Conservation (phyloP, 1,140 invertebrate species). For the Rhysida immarginata region DNA sequence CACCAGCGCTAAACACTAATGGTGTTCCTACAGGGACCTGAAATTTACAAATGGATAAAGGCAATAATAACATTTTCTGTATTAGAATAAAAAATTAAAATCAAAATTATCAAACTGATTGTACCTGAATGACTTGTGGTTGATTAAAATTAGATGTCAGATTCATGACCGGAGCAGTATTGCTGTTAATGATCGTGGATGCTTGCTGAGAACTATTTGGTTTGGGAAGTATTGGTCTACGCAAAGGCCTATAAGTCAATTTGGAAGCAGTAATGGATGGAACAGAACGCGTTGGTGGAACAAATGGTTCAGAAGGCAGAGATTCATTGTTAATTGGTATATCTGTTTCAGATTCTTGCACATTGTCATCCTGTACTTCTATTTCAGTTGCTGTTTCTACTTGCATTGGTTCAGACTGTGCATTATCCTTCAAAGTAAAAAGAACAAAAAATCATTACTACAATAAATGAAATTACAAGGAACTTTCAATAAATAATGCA, state of each 20-base stretch:
- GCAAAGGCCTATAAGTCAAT: neutral
- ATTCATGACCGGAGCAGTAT: neutral
- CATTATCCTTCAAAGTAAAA: too few species aligned
- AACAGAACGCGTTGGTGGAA: neutral
- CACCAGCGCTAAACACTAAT: neutral
- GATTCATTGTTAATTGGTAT: neutral
- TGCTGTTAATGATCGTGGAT: neutral
- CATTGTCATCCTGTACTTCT: neutral
- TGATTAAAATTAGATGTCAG: neutral
- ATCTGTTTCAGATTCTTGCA: neutral
- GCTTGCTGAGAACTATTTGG: neutral
- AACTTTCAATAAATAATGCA: too few species aligned
- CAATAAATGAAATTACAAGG: too few species aligned
- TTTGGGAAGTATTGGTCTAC: neutral
- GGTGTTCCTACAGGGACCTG: slow-evolving; percentile 4
- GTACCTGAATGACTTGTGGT: too few species aligned
- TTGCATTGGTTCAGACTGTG: too few species aligned
- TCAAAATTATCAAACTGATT: neutral
- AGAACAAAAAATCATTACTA: too few species aligned
- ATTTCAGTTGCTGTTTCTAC: neutral
- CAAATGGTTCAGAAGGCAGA: neutral
- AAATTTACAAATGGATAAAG: neutral
- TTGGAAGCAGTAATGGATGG: neutral
- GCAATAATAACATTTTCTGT: neutral
- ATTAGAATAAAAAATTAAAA: neutral